Base-by-base conservation (phyloP, 2,113 vertebrate genomes). In the Dicrurus megarhynchus region DNA sequence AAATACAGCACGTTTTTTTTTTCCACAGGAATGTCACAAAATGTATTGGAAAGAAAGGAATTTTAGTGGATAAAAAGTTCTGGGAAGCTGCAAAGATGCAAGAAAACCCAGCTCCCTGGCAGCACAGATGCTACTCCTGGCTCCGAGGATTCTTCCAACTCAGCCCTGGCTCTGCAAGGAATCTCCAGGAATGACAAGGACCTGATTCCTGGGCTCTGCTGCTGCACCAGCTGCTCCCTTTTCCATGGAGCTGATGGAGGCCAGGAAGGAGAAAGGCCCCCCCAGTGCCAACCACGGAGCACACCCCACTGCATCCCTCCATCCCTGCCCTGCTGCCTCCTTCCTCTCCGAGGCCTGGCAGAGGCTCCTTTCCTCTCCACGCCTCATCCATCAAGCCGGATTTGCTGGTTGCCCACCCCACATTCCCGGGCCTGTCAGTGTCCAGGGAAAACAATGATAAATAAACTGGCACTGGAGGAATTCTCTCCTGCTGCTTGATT, bases 341-440 rank as follows among this genome's bases (percentile, higher is more conserved):
- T 37, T 89, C 50, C 42, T 59, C 92, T 79, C 67, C 80, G 3
- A 52, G 85, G 60, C 64, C 83, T 95, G 88, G 57, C 91, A 96
- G 65, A 87, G 37, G 77, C 37, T 91, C 64, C 95, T 96, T 95
- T 74, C 68, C 63, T 94, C 76, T 95, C 76, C 77, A 93, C 7
- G 44, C 96, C 96, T 97, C 96, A 97, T 97, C 96, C 97, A 96
- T 98, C 97, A 97, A 92, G 21, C 59, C 6, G 32, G 81, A 68
- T 59, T 68, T 91, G 73, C 82, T n/a, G 63, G 50, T 97, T 85
- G 83, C 94, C 75, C 82, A 70, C 67, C 73, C 67, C 39, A 35
- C 73, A 37, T 76, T 92, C 89, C 88, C 56, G 18, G 3, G 70
- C 71, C 81, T 90, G 81, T 95, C 95, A 89, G 86, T 64, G 35